Conservation (phyloP, 2,113 vertebrate genomes). For the Entosphenus tridentatus region DNA sequence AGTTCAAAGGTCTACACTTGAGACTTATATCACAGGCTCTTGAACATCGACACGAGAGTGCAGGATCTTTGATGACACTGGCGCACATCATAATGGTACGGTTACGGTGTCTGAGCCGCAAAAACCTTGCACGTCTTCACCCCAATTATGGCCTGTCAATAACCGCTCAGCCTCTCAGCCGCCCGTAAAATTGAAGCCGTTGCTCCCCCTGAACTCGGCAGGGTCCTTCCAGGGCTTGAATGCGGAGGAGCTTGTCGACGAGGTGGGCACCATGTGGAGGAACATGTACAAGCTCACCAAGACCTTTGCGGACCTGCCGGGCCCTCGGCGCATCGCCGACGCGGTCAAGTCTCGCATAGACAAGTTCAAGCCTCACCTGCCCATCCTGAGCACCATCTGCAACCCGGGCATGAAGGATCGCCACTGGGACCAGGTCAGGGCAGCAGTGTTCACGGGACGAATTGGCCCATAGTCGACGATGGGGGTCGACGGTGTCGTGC, state of each 20-base stretch:
- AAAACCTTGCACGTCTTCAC: too few species aligned
- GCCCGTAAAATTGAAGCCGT: too few species aligned
- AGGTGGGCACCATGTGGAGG: slow-evolving; percentile 46
- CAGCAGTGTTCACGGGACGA: not conserved
- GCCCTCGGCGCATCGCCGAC: slow-evolving; percentile 35
- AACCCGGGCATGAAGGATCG: slow-evolving; percentile 54
- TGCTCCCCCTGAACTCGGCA: slow-evolving; percentile 12
- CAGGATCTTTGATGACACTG: too few species aligned
- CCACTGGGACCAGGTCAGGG: slow-evolving; percentile 50
- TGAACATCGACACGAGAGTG: too few species aligned
- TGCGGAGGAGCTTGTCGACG: slow-evolving; percentile 40
- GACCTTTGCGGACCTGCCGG: slow-evolving; percentile 25
- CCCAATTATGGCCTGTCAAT: too few species aligned
- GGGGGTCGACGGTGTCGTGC: too few species aligned
- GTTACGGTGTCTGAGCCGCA: too few species aligned
- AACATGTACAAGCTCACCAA: slow-evolving; percentile 44
- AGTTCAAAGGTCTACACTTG: too few species aligned
- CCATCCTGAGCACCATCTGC: slow-evolving; percentile 41
- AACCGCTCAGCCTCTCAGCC: too few species aligned
- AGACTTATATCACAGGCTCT: too few species aligned
- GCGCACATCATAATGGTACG: too few species aligned
- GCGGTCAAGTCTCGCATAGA: slow-evolving; percentile 38
- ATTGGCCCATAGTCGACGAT: too few species aligned
- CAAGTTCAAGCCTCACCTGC: slow-evolving; percentile 49
- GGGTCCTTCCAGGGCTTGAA: slow-evolving; percentile 37